Percentiles rank a stretch among this genome's conserved stretches.
phyloP scores from a whole-genome alignment of 35 echinoderm and acorn worm species.

The Patiria miniata region DNA sequence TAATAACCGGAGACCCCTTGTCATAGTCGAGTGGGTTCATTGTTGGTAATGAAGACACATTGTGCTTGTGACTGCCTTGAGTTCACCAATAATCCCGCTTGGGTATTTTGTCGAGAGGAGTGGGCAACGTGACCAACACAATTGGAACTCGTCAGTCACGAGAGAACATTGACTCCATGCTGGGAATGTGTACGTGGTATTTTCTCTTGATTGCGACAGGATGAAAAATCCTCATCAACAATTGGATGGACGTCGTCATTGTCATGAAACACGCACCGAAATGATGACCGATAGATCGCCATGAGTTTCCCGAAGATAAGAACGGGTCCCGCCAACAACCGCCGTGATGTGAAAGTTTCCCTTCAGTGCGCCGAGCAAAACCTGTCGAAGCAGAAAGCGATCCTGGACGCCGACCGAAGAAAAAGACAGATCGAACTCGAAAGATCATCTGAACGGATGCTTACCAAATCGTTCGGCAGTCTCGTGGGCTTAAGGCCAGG shows the following conservation, averaged over 20 bases:
- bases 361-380: neutral
- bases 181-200: too few relatives aligned
- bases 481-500: neutral
- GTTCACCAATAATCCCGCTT: neutral
- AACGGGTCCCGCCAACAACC: neutral
- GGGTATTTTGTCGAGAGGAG: neutral
- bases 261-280: too few relatives aligned
- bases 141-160: too few relatives aligned
- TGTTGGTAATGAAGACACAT: neutral
- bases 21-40: conserved; percentile 21
- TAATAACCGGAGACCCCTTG: neutral
- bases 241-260: too few relatives aligned
- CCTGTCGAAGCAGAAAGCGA: neutral
- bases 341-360: neutral
- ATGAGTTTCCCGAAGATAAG: conserved; percentile 11
- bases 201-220: too few relatives aligned
- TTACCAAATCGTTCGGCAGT: neutral
- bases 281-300: neutral
- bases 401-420: neutral
- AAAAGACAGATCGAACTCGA: conserved; percentile 2
- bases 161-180: too few relatives aligned
- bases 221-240: too few relatives aligned
- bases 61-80: neutral
- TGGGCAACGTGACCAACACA: neutral
- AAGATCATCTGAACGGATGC: neutral